Percentiles rank a stretch among this genome's conserved stretches.
These are phyloP conservation scores for Euzetes globulus DNA, from an alignment of 2,888 invertebrate species.

Conservation along the genomic window DNA sequence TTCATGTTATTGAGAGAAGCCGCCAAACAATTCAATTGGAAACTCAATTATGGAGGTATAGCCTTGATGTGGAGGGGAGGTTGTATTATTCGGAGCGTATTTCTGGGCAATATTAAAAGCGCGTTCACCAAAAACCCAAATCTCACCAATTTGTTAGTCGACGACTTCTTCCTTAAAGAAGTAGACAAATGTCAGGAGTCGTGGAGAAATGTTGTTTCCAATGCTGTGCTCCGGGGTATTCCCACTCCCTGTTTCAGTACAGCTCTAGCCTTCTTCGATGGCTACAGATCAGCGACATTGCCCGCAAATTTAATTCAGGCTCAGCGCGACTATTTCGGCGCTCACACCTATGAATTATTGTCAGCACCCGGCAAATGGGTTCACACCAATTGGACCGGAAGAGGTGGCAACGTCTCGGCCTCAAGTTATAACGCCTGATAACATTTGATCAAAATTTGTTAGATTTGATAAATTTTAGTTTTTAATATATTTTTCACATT, in stretches of 20 bases:
- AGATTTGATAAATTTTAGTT: not conserved
- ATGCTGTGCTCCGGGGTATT: conserved; percentile 63
- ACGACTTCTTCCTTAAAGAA: conserved; percentile 82
- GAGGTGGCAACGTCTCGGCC: conserved; percentile 91
- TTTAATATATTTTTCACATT: not conserved
- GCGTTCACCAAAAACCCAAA: conserved; percentile 84
- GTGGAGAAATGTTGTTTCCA: conserved; percentile 72
- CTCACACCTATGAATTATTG: conserved; percentile 92
- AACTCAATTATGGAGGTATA: conserved; percentile 92
- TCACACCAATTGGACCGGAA: conserved; percentile 99
- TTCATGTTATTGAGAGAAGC: conserved; percentile 92
- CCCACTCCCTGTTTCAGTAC: conserved; percentile 88
- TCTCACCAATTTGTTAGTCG: conserved; percentile 76
- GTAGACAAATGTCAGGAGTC: conserved; percentile 71
- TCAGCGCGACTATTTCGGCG: conserved; percentile 96
- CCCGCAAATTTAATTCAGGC: conserved; percentile 97
- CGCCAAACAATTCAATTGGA: conserved; percentile 83
- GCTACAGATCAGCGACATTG: conserved; percentile 72
- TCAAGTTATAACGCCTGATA: conserved; percentile 71
- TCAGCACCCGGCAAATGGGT: conserved; percentile 75
- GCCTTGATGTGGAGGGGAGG: conserved; percentile 99
- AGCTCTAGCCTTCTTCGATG: conserved; percentile 94
- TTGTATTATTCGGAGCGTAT: conserved; percentile 90
- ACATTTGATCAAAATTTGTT: too few species aligned
- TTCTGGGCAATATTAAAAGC: conserved; percentile 80